A percentile compares a stretch with the other conserved stretches of the same genome.
Evolutionary conservation across 2,797 vertebrate genomes (phyloP).

Genomic region (Syngnathus acus): DNA sequence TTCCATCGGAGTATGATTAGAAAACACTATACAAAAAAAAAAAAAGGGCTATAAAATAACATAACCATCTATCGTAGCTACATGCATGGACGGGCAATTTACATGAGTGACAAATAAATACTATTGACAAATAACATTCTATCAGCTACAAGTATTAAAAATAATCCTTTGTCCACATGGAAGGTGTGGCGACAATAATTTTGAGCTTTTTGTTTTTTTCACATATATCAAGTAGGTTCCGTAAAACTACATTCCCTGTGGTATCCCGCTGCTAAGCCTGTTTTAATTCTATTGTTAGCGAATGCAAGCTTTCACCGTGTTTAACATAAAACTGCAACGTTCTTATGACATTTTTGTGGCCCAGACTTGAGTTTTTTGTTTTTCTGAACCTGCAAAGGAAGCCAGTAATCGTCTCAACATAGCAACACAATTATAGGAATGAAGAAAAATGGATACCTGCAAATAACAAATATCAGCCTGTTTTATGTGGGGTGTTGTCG

Average conservation of each 20-base stretch:
- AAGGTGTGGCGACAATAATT: conserved; percentile 3
- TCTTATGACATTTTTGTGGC: not conserved
- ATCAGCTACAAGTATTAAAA: conserved; percentile 52
- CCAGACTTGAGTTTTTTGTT: not conserved
- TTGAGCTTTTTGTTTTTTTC: not conserved
- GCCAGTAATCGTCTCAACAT: not conserved
- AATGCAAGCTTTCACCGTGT: not conserved
- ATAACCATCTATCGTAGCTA: conserved; percentile 53
- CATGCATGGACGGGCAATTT: conserved; percentile 48
- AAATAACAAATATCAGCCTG: not conserved
- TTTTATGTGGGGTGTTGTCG: not conserved
- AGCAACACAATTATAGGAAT: not conserved
- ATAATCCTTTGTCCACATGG: conserved; percentile 43
- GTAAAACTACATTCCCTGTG: conserved; percentile 29
- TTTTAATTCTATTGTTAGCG: conserved; percentile 20
- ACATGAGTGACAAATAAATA: conserved; percentile 73
- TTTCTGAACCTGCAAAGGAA: not conserved
- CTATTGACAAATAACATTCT: conserved; percentile 68
- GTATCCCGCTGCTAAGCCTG: conserved; percentile 10
- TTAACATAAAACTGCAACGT: not conserved
- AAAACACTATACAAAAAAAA: conserved; percentile 58
- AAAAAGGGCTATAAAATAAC: conserved; percentile 39
- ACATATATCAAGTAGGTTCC: conserved; percentile 4
- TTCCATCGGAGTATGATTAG: conserved; percentile 52
- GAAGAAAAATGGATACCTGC: not conserved